Evolutionary conservation across 2,888 invertebrate genomes (phyloP).

Genomic region (Andrena chrysosceles): DNA sequence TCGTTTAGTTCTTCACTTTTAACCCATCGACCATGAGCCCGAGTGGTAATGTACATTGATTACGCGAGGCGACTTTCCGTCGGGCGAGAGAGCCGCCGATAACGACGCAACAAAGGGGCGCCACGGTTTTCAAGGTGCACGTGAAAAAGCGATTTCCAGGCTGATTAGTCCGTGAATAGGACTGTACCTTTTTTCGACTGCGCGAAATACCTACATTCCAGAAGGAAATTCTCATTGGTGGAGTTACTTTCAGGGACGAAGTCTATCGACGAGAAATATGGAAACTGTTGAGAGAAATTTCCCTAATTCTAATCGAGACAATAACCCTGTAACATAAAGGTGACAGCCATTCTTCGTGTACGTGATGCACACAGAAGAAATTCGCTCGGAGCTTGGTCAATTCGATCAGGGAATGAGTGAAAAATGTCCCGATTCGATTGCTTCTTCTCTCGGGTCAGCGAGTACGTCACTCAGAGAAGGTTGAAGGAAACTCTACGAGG

Average conservation of each 20-base stretch:
- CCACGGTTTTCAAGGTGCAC: neutral
- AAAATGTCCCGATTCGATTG: too few species aligned
- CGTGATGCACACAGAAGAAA: neutral
- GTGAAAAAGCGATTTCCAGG: neutral
- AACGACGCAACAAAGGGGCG: conserved; percentile 7
- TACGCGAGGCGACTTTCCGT: conserved; percentile 2
- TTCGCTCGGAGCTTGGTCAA: neutral
- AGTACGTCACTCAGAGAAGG: neutral
- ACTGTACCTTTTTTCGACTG: neutral
- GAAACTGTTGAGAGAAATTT: neutral
- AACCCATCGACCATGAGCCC: neutral
- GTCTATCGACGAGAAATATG: neutral
- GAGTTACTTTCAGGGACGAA: neutral
- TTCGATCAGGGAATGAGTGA: too few species aligned
- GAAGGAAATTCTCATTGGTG: neutral
- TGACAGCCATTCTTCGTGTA: neutral
- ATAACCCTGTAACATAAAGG: neutral
- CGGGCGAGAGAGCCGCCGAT: neutral
- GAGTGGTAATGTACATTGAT: conserved; percentile 4
- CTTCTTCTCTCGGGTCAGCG: too few species aligned
- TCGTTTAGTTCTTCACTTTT: neutral
- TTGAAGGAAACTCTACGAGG: neutral
- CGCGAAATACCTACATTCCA: neutral
- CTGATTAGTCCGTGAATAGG: neutral
- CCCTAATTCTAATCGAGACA: neutral